Evolutionary conservation across 2,113 vertebrate genomes (phyloP), one percentile per base, ranked within the genome.

Genomic region (Empidonax traillii): DNA sequence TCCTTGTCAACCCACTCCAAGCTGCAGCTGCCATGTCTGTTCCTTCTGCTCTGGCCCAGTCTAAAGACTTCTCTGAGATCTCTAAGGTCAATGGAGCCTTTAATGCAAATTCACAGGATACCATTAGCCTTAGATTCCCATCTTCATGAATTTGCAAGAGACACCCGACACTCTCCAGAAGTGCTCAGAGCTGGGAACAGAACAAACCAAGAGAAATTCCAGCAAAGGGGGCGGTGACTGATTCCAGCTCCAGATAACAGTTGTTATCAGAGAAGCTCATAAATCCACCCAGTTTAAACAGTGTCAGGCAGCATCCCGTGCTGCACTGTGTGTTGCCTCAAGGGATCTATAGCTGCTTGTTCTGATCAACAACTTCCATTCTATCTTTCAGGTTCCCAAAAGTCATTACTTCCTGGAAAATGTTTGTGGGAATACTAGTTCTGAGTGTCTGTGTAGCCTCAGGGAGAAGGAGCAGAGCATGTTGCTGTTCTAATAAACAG

Each of bases 281-380:
- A 96, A 97, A 97, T 97, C 96, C 86, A 90, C 93, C 68, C 71
- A 74, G 51, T 85, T 96, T 94, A 97, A 97, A 97, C 95, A 96
- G 58, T 93, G 96, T 95, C 96, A 96, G 21, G 74, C 95, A 85
- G 96, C 87, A 91, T 97, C 95, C 93, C 87, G 0, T 75, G 85
- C 94, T 82, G 84, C 59, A 67, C 35, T 68, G 66, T 63, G 88
- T 86, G 44, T 72, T 2, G n/a, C 92, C 96, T 85, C 89, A 3
- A 56, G 94, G 95, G 91, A 95, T 65, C 68, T 47, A 16, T 81
- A 93, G 81, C 94, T 95, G 77, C 94, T 91, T 76, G 69, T 78
- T 92, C 95, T 39, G 62, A 89, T 90, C 96, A 95, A 46, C 10
- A 0, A 56, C 65, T 93, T 71, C 93, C 92, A 94, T 90, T 49